phyloP scores from a whole-genome alignment of 2,797 vertebrate species.

The Psittacula echo region DNA sequence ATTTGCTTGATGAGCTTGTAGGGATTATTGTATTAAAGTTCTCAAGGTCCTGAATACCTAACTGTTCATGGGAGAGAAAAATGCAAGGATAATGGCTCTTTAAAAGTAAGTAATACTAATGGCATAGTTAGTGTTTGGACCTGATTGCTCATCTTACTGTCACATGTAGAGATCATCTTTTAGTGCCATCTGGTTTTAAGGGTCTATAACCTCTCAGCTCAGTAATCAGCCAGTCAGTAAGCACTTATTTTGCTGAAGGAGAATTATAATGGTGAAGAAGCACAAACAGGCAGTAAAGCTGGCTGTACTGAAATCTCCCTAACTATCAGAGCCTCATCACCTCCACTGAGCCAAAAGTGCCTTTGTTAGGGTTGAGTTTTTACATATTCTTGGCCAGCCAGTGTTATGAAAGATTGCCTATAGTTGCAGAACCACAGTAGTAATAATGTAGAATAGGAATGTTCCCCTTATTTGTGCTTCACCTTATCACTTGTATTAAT shows the following conservation, averaged over 20 bases:
- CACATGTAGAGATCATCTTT: neutral
- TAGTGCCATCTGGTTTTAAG: slow-evolving; percentile 15
- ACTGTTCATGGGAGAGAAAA: slow-evolving; percentile 53
- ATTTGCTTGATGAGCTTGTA: slow-evolving; percentile 29
- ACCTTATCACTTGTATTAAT: neutral
- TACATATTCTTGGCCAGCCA: neutral
- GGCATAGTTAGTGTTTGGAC: neutral
- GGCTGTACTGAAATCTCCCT: neutral
- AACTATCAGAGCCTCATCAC: neutral
- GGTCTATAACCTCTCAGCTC: slow-evolving; percentile 8
- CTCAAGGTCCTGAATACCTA: slow-evolving; percentile 45
- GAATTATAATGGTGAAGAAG: neutral
- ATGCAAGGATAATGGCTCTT: slow-evolving; percentile 1
- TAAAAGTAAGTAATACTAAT: slow-evolving; percentile 60
- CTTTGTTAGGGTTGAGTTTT: neutral
- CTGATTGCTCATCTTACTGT: neutral
- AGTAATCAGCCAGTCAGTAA: neutral
- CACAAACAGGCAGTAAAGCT: slow-evolving; percentile 14
- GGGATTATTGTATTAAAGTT: slow-evolving; percentile 48
- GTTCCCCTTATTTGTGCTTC: neutral
- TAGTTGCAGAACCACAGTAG: neutral
- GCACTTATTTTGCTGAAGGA: neutral
- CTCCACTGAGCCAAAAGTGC: neutral
- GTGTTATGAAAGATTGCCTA: neutral
- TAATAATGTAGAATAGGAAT: neutral